Conservation (phyloP, 2,888 invertebrate species). For the Polymixis lichenea region DNA sequence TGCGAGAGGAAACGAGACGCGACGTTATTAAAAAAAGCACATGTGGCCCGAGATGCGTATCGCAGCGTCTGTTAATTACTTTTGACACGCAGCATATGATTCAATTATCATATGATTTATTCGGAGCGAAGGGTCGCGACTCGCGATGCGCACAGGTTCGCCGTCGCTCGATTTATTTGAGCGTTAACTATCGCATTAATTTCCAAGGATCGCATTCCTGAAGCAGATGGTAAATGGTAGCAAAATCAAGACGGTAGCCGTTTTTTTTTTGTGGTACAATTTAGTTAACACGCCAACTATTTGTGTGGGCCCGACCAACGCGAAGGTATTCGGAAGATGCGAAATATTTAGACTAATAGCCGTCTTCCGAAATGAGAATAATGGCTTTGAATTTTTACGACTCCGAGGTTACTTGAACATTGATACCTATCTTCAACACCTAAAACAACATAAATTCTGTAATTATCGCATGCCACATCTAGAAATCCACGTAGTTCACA, state of each 20-base stretch:
- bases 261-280: constrained; percentile 71
- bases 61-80: constrained; percentile 89
- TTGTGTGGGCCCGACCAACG: constrained; percentile 79
- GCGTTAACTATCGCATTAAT: constrained; percentile 88
- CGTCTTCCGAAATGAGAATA: constrained; percentile 38
- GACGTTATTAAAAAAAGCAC: constrained; percentile 89
- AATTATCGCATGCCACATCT: constrained; percentile 85
- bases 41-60: constrained; percentile 89
- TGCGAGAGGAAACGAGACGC: constrained; percentile 84
- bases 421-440: constrained; percentile 74
- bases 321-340: constrained; percentile 49
- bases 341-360: constrained; percentile 54
- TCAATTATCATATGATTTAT: constrained; percentile 91
- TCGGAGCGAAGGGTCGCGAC: constrained; percentile 78
- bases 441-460: constrained; percentile 81
- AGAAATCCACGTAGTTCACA: constrained; percentile 79
- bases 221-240: constrained; percentile 81
- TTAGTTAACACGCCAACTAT: constrained; percentile 81
- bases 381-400: constrained; percentile 39
- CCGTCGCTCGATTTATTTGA: constrained; percentile 80
- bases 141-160: constrained; percentile 73
- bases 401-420: constrained; percentile 21
- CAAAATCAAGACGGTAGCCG: constrained; percentile 83
- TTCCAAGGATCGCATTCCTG: constrained; percentile 81
- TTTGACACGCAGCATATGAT: constrained; percentile 90